Conservation (phyloP, 2,113 vertebrate genomes). For the Pelobates fuscus region DNA sequence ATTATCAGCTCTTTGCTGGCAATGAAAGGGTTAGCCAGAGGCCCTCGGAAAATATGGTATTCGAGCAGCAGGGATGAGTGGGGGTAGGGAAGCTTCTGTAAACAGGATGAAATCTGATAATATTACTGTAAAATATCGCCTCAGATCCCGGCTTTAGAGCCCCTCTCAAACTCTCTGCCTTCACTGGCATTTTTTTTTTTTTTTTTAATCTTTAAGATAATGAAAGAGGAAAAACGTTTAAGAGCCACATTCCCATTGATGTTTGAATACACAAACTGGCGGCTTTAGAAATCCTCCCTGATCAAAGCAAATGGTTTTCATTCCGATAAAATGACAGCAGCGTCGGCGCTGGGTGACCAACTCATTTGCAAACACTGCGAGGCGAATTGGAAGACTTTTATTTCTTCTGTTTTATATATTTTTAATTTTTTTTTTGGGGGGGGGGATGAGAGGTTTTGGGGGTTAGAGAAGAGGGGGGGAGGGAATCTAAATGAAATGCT, state of each 20-base stretch:
- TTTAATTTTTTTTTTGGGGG: too few relatives aligned
- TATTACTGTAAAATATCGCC: too few relatives aligned
- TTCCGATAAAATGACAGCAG: conserved; percentile 82
- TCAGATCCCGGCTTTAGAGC: not conserved
- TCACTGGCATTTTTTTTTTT: conserved; percentile 63
- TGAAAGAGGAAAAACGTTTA: conserved; percentile 83
- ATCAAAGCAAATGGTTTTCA: conserved; percentile 86
- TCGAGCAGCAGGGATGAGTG: too few relatives aligned
- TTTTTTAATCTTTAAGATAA: conserved; percentile 92
- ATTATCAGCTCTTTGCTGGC: too few relatives aligned
- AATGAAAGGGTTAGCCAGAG: too few relatives aligned
- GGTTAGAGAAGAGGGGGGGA: not conserved
- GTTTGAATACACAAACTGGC: conserved; percentile 88
- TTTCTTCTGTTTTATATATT: conserved; percentile 68
- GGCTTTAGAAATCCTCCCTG: conserved; percentile 86
- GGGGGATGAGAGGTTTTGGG: too few relatives aligned
- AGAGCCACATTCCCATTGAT: conserved; percentile 85
- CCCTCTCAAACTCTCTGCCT: not conserved
- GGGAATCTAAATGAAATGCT: conserved; percentile 68
- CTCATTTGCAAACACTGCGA: conserved; percentile 81
- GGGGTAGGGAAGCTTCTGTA: too few relatives aligned
- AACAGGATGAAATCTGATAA: not conserved
- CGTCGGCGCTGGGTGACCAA: conserved; percentile 69
- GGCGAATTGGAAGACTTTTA: conserved; percentile 74
- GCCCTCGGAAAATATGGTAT: too few relatives aligned